Base-by-base conservation (phyloP, 1,140 invertebrate genomes). In the Epicauta chinensis region DNA sequence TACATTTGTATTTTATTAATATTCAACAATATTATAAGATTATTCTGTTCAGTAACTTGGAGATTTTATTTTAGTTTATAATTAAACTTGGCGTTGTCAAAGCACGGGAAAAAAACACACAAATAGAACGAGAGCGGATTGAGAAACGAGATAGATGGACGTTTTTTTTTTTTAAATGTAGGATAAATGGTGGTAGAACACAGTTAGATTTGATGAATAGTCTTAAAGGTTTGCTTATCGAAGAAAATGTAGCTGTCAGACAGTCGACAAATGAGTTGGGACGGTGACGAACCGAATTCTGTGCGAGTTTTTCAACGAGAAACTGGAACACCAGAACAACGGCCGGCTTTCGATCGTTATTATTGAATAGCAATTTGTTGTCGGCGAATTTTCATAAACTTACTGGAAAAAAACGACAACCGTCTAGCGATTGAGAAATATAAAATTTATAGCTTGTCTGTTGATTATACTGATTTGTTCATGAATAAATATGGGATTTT, bases 401-500 rank as follows among this genome's bases (percentile, higher is more conserved):
- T 47, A 36, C 16, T 46, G 23, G 2, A 12, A 16, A n/a, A 9
- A 12, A 16, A n/a, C n/a, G n/a, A n/a, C n/a, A n/a, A n/a, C n/a
- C n/a, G n/a, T n/a, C n/a, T 23, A n/a, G 36, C 5, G 45, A 47
- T 47, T 47, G 45, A 47, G 34, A 47, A 37, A 47, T 47, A 47
- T 47, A 47, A 47, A 47, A 47, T 47, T 47, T 47, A 47, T 47
- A 11, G 45, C 34, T 47, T 47, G 35, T 47, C 37, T 47, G 45
- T 23, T 37, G 37, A 38, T 47, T 47, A 47, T 47, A 30, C 45
- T 32, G 45, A 47, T 47, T 47, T 23, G 34, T 17, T 38, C 45
- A 47, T 47, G 45, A 47, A 47, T 47, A 47, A 47, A 47, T 47
- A 47, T 47, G 45, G 37, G 45, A n/a, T 47, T 34, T 47, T 32